Percentiles rank a stretch among this genome's conserved stretches.
Evolutionary conservation across 2,113 vertebrate species (phyloP).

Genomic region (Phrynocephalus versicolor): DNA sequence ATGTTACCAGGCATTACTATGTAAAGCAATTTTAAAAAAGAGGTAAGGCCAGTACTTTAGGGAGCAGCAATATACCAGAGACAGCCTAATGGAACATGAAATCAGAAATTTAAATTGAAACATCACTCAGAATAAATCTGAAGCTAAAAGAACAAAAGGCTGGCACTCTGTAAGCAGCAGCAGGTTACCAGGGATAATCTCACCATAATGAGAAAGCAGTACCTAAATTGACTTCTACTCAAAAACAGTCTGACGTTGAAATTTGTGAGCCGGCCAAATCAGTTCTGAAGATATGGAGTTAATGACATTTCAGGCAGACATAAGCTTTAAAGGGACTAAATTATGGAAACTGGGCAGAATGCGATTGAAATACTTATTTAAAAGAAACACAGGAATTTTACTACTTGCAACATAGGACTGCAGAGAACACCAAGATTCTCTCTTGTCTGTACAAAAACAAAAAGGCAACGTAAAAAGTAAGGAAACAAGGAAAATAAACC

Average conservation of each 20-base stretch:
- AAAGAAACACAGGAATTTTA: neutral
- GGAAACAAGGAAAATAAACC: neutral
- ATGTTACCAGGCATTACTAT: neutral
- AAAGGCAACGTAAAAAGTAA: neutral
- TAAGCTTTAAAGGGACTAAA: neutral
- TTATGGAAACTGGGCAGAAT: neutral
- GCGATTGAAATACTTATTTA: neutral
- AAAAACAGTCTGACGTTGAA: neutral
- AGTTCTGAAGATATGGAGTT: neutral
- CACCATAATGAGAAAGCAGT: neutral
- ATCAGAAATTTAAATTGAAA: neutral
- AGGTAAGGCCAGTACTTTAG: neutral
- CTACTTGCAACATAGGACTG: neutral
- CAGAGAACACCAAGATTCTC: neutral
- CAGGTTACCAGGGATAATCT: neutral
- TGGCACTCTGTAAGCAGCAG: neutral
- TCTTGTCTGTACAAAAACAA: neutral
- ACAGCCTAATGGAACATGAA: neutral
- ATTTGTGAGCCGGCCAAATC: neutral
- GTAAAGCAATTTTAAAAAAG: too few relatives aligned
- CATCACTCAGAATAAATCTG: neutral
- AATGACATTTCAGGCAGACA: neutral
- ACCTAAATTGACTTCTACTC: slow-evolving; percentile 13
- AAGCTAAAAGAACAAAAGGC: neutral
- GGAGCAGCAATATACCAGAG: neutral